Evolutionary conservation across 2,113 vertebrate genomes (phyloP), one percentile per base, ranked within the genome.

Genomic region (Mola mola): DNA sequence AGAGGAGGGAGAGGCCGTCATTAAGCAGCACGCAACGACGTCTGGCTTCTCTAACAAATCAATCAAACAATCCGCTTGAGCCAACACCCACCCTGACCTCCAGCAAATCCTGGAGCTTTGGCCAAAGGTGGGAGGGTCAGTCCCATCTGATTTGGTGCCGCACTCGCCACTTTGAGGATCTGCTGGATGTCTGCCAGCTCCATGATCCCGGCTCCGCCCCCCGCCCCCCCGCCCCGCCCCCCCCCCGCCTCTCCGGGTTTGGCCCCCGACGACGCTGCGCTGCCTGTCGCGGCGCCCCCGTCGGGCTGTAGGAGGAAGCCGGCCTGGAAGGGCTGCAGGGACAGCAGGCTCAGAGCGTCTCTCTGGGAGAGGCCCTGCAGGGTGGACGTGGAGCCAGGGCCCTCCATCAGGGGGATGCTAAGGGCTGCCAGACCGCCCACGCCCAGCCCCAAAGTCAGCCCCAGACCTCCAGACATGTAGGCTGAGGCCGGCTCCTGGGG

Each of bases 171-270:
- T 77, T 96, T 96, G 68, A 98, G 93, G 81, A 98, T 98, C 90
- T 98, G 96, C 83, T 97, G 96, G 84, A 99, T 96, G 81, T 98
- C 96, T 0, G 96, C 96, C 75, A 98, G 87, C 83, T 98, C 96
- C 37, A 95, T 55, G 29, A 82, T 2, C 5, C 84, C 84, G 1
- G 51, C 58, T 0, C 73, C 75, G 0, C 69, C 73, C 75, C 0
- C 69, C 37, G n/a, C n/a, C 1, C 15, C 37, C n/a, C n/a, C 16
- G 37, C 37, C 16, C 28, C 28, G 28, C 28, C 9, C 6, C 28
- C 28, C 28, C 9, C 28, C 62, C 0, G 49, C 70, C 62, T 78
- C 84, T 2, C 91, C 90, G 69, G 13, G 92, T 78, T 91, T 97
- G 92, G 12, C 84, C 59, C 16, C 93, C 63, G 86, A 94, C 60